A percentile compares a stretch with the other conserved stretches of the same genome.
These are phyloP conservation scores for Trichomalopsis sarcophagae DNA, from an alignment of 1,140 invertebrate genomes.

Conservation along the genomic window DNA sequence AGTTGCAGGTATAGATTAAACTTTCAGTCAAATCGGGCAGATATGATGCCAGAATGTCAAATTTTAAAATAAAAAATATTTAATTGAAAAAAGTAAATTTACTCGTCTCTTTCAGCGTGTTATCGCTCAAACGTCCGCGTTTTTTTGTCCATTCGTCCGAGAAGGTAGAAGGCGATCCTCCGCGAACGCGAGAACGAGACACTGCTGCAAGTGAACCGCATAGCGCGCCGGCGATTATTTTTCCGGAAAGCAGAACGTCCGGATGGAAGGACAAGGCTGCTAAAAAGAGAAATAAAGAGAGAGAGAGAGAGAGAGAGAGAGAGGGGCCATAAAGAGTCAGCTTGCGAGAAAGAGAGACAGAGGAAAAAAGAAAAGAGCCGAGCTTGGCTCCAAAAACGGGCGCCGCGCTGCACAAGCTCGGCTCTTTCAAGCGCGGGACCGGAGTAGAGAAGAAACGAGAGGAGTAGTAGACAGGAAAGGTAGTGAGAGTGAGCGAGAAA, in stretches of 20 bases:
- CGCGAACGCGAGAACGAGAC: not conserved
- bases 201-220: not conserved
- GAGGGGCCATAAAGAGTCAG: not conserved
- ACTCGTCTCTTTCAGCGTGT: not conserved
- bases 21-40: too few relatives aligned
- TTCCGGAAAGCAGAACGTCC: not conserved
- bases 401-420: not conserved
- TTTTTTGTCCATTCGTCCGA: too few relatives aligned
- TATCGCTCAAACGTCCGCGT: not conserved
- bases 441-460: not conserved
- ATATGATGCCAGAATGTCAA: too few relatives aligned
- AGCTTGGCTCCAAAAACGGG: slow-evolving; percentile 11
- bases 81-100: not conserved
- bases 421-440: not conserved
- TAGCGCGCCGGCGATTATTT: slow-evolving; percentile 16
- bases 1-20: too few relatives aligned
- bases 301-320: not conserved
- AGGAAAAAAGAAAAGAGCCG: not conserved
- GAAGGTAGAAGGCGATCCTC: not conserved
- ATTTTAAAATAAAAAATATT: too few relatives aligned
- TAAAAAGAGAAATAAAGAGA: slow-evolving; percentile 11
- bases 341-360: not conserved
- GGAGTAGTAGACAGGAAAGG: not conserved
- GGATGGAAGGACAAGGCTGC: not conserved
- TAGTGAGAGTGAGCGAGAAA: not conserved